Evolutionary conservation across 1,140 invertebrate species (phyloP).

Genomic region (Apis cerana): DNA sequence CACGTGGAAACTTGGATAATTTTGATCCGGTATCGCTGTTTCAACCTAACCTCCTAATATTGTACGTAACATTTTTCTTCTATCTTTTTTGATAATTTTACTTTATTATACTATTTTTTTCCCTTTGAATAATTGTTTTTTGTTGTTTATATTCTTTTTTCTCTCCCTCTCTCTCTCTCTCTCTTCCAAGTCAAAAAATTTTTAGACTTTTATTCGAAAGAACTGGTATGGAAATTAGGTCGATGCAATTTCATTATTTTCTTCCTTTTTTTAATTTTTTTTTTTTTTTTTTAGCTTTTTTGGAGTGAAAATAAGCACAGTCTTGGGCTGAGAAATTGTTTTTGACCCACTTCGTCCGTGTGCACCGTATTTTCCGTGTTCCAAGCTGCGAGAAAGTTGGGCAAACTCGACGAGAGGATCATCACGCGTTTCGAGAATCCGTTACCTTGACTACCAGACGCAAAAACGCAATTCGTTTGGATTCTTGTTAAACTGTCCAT

Average conservation of each 20-base stretch:
- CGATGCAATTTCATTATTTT: slow-evolving; percentile 20
- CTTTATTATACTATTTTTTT: too few relatives aligned
- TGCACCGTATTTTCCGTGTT: background rate
- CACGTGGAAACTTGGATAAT: background rate
- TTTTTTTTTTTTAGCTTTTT: background rate
- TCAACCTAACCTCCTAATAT: too few relatives aligned
- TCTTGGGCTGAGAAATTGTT: slow-evolving; percentile 13
- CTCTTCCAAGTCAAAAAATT: background rate
- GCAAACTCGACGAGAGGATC: background rate
- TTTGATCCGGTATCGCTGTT: background rate
- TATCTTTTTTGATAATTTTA: too few relatives aligned
- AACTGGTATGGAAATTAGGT: background rate
- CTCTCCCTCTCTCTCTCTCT: background rate
- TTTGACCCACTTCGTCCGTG: slow-evolving; percentile 2
- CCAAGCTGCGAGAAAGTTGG: background rate
- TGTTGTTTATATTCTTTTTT: background rate
- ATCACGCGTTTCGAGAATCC: background rate
- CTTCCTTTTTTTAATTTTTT: background rate
- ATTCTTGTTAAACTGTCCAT: background rate
- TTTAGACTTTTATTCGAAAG: too few relatives aligned
- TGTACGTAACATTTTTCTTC: too few relatives aligned
- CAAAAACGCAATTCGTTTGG: background rate
- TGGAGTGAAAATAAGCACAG: background rate
- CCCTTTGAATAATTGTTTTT: too few relatives aligned
- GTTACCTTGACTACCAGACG: background rate